A percentile compares a stretch with the other conserved stretches of the same genome.
Conservation (phyloP, 23 tunicate species). For the Corella eumyota region DNA sequence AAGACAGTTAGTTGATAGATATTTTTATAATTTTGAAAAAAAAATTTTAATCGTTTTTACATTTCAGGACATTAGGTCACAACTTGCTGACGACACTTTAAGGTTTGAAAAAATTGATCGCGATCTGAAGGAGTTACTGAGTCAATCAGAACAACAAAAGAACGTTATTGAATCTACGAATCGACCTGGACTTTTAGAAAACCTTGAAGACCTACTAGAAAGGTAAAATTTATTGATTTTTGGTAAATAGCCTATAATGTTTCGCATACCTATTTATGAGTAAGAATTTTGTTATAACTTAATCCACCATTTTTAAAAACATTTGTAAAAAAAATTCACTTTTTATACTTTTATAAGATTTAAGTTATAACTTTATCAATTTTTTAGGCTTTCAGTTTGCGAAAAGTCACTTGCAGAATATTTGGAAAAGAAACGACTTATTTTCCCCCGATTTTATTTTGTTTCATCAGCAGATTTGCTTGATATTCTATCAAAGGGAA, state of each 20-base stretch:
- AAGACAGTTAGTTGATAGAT: no score
- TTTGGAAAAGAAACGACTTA: constrained; percentile 73
- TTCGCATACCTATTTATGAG: neutral
- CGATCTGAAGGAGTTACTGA: constrained; percentile 67
- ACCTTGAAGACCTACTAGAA: constrained; percentile 58
- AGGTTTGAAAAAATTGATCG: constrained; percentile 63
- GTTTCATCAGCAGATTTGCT: constrained; percentile 86
- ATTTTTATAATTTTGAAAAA: no score
- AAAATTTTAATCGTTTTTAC: no score
- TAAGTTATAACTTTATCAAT: neutral
- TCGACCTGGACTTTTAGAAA: constrained; percentile 59
- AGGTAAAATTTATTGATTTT: constrained; percentile 20
- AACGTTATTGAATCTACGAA: constrained; percentile 86
- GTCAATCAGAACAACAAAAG: constrained; percentile 57
- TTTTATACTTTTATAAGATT: neutral
- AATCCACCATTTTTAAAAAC: neutral
- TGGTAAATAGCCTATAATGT: neutral
- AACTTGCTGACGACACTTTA: constrained; percentile 72
- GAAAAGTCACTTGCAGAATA: constrained; percentile 86
- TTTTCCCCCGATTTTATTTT: constrained; percentile 85
- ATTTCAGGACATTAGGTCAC: constrained; percentile 73
- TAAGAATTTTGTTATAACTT: no score
- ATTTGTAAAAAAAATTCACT: neutral
- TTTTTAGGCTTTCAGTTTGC: constrained; percentile 62
- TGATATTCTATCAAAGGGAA: constrained; percentile 82